A percentile compares a stretch with the other conserved stretches of the same genome.
Evolutionary conservation across 2,888 invertebrate species (phyloP).

Genomic region (Papilio demoleus): DNA sequence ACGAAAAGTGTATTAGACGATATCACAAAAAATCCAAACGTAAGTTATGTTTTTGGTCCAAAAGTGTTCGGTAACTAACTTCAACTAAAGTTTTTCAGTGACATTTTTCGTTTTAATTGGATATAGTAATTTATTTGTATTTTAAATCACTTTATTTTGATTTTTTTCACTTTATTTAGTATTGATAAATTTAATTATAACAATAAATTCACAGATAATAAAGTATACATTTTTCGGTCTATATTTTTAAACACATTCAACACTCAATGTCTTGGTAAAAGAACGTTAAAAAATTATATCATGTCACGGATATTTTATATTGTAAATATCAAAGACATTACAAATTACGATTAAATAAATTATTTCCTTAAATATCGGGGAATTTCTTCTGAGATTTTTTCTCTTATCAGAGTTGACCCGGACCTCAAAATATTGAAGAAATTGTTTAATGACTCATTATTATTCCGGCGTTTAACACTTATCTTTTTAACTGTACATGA

Average conservation of each 20-base stretch:
- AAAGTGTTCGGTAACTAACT: not conserved
- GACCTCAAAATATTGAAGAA: not conserved
- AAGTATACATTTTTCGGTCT: too few species aligned
- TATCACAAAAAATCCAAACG: not conserved
- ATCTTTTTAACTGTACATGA: slow-evolving; percentile 13
- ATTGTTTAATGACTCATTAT: not conserved
- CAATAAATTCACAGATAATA: too few species aligned
- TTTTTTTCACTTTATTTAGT: too few species aligned
- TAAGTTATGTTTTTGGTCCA: not conserved
- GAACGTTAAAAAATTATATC: not conserved
- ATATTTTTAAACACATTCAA: too few species aligned
- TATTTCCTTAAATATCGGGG: not conserved
- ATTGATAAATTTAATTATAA: too few species aligned
- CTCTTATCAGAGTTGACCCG: not conserved
- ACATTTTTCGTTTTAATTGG: too few species aligned
- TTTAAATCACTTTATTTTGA: too few species aligned
- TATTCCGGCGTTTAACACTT: too few species aligned
- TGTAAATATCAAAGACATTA: not conserved
- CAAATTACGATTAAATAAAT: not conserved
- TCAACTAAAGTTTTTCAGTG: too few species aligned
- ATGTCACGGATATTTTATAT: not conserved
- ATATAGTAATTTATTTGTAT: too few species aligned
- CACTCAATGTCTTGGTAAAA: too few species aligned
- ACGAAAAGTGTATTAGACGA: slow-evolving; percentile 39
- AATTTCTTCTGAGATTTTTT: not conserved